Evolutionary conservation across 2,113 vertebrate species (phyloP).

Genomic region (Nettapus auritus): DNA sequence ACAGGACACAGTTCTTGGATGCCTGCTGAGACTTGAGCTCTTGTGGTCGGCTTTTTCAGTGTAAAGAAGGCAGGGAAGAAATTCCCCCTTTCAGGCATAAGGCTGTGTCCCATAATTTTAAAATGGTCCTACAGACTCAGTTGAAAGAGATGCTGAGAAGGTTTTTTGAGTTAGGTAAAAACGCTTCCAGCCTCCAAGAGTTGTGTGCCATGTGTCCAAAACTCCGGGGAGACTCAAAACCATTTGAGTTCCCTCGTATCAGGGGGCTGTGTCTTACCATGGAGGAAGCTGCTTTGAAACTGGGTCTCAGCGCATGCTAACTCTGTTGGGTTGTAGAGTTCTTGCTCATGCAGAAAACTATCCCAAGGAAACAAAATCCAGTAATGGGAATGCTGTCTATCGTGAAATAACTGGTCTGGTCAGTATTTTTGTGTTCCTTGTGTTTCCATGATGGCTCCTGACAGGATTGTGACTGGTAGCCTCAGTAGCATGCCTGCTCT

Average conservation of each 20-base stretch:
- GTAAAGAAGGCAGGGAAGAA: background rate
- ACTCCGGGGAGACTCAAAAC: background rate
- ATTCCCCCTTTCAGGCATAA: background rate
- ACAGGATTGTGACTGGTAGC: background rate
- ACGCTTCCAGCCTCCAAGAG: background rate
- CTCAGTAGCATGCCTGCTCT: background rate
- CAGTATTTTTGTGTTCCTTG: background rate
- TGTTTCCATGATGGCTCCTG: background rate
- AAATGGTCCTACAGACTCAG: background rate
- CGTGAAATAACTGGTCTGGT: background rate
- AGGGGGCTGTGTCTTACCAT: background rate
- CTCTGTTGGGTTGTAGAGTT: background rate
- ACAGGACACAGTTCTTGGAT: background rate
- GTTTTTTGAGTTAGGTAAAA: background rate
- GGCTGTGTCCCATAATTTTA: background rate
- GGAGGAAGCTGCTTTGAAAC: background rate
- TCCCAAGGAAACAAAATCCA: background rate
- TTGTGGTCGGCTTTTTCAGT: background rate
- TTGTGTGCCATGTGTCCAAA: background rate
- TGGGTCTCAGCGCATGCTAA: background rate
- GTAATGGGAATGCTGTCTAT: fast-evolving
- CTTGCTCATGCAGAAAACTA: background rate
- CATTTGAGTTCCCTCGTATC: background rate
- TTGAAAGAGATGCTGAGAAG: background rate
- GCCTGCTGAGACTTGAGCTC: slow-evolving; percentile 4